Conservation (phyloP, 2,113 vertebrate genomes). For the Melanerpes aurifrons region DNA sequence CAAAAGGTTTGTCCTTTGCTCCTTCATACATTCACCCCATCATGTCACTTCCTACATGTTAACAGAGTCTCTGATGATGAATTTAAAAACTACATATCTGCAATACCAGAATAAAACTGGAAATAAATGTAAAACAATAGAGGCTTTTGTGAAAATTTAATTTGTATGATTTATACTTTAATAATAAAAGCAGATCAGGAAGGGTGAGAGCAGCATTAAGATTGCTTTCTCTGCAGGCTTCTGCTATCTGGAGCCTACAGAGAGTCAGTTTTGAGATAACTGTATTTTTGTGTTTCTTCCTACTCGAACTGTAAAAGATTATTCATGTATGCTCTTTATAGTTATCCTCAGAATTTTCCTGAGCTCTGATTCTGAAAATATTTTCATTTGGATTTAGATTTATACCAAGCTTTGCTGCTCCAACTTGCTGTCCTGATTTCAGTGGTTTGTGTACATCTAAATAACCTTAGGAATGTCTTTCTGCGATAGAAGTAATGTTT, state of each 20-base stretch:
- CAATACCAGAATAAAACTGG: neutral
- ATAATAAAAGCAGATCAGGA: neutral
- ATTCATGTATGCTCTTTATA: conserved; percentile 12
- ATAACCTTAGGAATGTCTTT: neutral
- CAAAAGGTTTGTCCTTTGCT: neutral
- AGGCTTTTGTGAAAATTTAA: neutral
- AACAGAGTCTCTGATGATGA: neutral
- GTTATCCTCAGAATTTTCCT: neutral
- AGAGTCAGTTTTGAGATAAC: neutral
- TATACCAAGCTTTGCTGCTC: neutral
- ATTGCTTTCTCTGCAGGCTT: neutral
- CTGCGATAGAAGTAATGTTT: neutral
- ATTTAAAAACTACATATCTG: neutral
- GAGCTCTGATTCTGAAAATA: neutral
- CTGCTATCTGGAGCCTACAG: neutral
- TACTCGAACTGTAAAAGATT: neutral
- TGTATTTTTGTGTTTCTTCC: too few species aligned
- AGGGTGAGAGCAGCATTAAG: neutral
- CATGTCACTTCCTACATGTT: neutral
- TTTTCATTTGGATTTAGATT: neutral
- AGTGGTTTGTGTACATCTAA: neutral
- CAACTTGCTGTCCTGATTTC: neutral
- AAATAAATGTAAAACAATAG: neutral
- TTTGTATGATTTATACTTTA: neutral
- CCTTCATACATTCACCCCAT: neutral